Evolutionary conservation across 2,113 vertebrate species (phyloP).

Genomic region (Phrynosoma blainvillii): DNA sequence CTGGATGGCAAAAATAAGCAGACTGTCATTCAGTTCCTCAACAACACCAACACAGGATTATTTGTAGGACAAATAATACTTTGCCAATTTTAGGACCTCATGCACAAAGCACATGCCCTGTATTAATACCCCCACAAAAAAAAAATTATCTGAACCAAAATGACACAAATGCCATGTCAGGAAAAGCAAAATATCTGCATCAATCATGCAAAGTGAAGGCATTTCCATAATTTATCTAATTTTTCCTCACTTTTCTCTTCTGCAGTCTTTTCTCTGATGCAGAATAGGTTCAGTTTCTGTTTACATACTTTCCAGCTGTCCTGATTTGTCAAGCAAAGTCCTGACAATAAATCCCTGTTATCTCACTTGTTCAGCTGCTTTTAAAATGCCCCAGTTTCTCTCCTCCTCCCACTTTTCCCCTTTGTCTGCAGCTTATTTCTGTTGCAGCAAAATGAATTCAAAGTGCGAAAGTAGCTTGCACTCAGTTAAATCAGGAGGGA

Average conservation of each 20-base stretch:
- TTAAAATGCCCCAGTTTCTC: too few relatives aligned
- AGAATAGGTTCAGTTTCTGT: not conserved
- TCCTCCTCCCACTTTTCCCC: too few relatives aligned
- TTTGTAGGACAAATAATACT: not conserved
- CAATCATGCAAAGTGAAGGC: not conserved
- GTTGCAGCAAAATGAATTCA: too few relatives aligned
- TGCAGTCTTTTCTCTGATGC: not conserved
- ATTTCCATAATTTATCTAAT: not conserved
- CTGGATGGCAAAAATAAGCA: not conserved
- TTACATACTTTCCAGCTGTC: too few relatives aligned
- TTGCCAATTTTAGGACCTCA: not conserved
- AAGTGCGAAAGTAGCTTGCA: too few relatives aligned
- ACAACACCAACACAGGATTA: not conserved
- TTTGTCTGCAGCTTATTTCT: too few relatives aligned
- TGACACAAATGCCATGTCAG: not conserved
- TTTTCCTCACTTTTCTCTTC: not conserved
- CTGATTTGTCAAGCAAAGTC: too few relatives aligned
- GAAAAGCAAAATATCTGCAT: not conserved
- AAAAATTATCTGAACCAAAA: not conserved
- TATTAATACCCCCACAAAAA: not conserved
- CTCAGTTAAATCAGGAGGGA: too few relatives aligned
- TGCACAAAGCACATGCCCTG: not conserved
- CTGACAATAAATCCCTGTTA: too few relatives aligned
- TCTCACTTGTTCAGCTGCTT: too few relatives aligned
- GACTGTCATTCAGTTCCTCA: not conserved